Conservation (phyloP, 2,797 vertebrate genomes). For the Melanogrammus aeglefinus region DNA sequence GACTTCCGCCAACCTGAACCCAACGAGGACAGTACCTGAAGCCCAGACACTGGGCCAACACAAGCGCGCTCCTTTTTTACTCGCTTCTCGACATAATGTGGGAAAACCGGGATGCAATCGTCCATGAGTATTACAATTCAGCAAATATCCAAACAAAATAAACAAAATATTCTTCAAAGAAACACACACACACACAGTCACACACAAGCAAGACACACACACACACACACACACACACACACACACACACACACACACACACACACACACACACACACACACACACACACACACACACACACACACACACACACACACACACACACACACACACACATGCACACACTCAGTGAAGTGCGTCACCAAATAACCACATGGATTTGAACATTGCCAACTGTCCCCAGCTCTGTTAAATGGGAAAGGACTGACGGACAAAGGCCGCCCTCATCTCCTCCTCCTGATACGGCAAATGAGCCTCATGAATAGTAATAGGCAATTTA, state of each 20-base stretch:
- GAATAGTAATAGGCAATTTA: conserved; percentile 53
- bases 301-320: not conserved
- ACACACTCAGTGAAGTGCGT: not conserved
- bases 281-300: not conserved
- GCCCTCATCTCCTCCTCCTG: conserved; percentile 39
- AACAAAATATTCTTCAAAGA: not conserved
- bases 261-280: not conserved
- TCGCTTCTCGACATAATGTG: too few relatives aligned
- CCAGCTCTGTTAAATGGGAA: conserved; percentile 28
- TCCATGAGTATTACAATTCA: not conserved
- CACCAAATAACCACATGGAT: conserved; percentile 9
- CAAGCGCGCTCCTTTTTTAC: too few relatives aligned
- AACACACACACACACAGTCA: not conserved
- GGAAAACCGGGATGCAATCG: too few relatives aligned
- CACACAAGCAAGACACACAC: not conserved
- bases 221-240: not conserved
- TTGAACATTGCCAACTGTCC: not conserved
- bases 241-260: not conserved
- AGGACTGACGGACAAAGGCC: conserved; percentile 32
- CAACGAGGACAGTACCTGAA: not conserved
- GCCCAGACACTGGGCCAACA: too few relatives aligned
- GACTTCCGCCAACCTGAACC: too few relatives aligned
- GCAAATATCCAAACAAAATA: not conserved
- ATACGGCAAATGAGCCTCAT: conserved; percentile 55
- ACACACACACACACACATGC: not conserved